phyloP scores from a whole-genome alignment of 2,888 invertebrate species.

The Cheilosia soror region DNA sequence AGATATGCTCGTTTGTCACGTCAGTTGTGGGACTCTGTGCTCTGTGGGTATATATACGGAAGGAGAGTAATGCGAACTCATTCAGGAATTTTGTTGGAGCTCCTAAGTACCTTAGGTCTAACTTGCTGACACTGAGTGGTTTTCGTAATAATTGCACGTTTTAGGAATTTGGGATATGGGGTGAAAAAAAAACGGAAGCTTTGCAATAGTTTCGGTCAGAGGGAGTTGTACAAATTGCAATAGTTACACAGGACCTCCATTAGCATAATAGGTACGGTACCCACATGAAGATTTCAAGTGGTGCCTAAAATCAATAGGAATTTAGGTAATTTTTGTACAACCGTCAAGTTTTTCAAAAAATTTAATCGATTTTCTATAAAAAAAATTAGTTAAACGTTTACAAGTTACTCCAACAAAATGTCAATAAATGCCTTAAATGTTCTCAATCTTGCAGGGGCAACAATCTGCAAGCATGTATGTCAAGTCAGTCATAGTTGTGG shows the following conservation, averaged over 20 bases:
- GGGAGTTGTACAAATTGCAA: not conserved
- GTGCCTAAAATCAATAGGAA: not conserved
- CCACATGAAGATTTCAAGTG: not conserved
- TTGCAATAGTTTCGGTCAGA: not conserved
- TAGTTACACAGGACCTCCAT: conserved; percentile 3
- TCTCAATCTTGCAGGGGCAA: not conserved
- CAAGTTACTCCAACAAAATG: no score
- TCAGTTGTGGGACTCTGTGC: not conserved
- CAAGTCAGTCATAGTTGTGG: not conserved
- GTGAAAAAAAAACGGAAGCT: not conserved
- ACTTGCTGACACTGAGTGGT: conserved; percentile 51
- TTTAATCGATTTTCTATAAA: no score
- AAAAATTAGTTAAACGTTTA: no score
- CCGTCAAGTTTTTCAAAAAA: not conserved
- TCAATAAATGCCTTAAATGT: no score
- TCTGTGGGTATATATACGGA: conserved; percentile 8
- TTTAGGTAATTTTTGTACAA: conserved; percentile 28
- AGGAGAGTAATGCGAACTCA: conserved; percentile 56
- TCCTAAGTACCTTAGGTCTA: conserved; percentile 27
- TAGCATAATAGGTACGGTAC: not conserved
- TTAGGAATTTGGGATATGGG: not conserved
- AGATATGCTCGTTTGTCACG: conserved; percentile 48
- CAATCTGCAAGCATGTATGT: not conserved
- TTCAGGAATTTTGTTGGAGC: conserved; percentile 59
- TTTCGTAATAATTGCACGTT: conserved; percentile 24